phyloP scores from a whole-genome alignment of 2,113 vertebrate species.

The Lophura nycthemera region DNA sequence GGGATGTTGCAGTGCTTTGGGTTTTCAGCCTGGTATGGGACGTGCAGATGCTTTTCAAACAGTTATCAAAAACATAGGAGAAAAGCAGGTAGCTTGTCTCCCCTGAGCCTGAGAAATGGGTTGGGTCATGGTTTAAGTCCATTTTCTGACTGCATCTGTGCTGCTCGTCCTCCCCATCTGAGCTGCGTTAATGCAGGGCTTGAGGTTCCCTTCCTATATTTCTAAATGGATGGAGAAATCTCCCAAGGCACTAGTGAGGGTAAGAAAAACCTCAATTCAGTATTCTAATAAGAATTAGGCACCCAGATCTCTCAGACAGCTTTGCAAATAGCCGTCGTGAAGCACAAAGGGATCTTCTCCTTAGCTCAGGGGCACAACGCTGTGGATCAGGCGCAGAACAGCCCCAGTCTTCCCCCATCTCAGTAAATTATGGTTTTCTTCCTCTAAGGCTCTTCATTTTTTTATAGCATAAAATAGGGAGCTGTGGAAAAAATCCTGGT shows the following conservation, averaged over 20 bases:
- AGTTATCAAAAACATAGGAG: not conserved
- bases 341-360: slow-evolving; percentile 21
- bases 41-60: not conserved
- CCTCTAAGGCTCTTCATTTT: not conserved
- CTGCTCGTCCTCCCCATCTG: not conserved
- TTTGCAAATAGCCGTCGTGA: not conserved
- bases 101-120: not conserved
- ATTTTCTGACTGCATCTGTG: not conserved
- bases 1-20: not conserved
- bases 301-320: not conserved
- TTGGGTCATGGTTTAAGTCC: not conserved
- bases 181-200: not conserved
- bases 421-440: not conserved
- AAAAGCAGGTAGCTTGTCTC: not conserved
- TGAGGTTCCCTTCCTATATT: not conserved
- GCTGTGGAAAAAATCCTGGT: not conserved
- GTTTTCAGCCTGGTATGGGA: not conserved
- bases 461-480: not conserved
- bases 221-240: not conserved
- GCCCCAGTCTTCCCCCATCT: not conserved
- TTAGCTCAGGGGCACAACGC: not conserved
- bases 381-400: not conserved
- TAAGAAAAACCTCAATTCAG: slow-evolving; percentile 27
- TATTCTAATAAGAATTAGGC: slow-evolving; percentile 15
- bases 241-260: not conserved